Evolutionary conservation across 2,888 invertebrate genomes (phyloP).

Genomic region (Elysia crispata): DNA sequence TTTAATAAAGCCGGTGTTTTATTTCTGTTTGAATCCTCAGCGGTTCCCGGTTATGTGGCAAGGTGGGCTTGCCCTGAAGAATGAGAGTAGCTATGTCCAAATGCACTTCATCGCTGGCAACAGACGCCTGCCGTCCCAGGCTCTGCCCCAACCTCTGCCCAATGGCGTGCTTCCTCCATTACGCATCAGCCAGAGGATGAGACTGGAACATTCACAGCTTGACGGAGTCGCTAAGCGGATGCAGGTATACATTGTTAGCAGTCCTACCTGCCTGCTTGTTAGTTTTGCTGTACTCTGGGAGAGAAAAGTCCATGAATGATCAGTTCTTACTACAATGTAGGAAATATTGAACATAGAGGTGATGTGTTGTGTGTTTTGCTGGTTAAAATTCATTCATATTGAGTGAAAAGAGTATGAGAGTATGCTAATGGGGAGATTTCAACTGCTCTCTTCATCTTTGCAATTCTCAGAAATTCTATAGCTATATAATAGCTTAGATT

Average conservation of each 20-base stretch:
- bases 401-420: no score
- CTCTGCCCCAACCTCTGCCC: slow-evolving; percentile 82
- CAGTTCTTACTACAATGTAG: no score
- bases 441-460: no score
- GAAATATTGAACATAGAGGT: no score
- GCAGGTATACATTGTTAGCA: slow-evolving; percentile 80
- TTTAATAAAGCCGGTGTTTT: no score
- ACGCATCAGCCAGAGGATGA: slow-evolving; percentile 97
- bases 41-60: slow-evolving; percentile 99
- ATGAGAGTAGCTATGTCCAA: slow-evolving; percentile 97
- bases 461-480: no score
- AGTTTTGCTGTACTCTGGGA: no score
- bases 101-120: slow-evolving; percentile 99
- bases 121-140: slow-evolving; percentile 90
- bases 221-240: slow-evolving; percentile 97
- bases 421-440: no score
- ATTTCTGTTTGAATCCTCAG: slow-evolving; percentile 79
- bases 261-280: neutral
- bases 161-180: slow-evolving; percentile 78
- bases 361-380: no score
- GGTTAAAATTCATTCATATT: no score
- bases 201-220: slow-evolving; percentile 95
- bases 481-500: no score
- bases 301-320: no score
- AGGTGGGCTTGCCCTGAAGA: slow-evolving; percentile 94